Evolutionary conservation across 2,113 vertebrate species (phyloP), one percentile per base, ranked within the genome.

Genomic region (Salvelinus sp.): DNA sequence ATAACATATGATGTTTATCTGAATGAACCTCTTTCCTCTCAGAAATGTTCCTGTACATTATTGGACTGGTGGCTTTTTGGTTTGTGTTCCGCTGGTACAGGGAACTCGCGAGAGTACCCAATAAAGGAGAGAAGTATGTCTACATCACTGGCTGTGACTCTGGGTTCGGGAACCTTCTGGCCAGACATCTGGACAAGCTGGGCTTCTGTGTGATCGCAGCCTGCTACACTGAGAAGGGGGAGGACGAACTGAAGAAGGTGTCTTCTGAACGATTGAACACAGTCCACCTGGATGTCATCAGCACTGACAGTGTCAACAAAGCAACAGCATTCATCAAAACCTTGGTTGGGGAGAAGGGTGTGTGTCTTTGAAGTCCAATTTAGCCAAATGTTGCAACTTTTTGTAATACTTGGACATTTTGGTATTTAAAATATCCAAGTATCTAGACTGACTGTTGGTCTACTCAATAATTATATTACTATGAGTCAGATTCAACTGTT

Each of bases 301-400:
- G 93, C 73, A 85, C 90, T 0, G 85, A 91, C 25, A 96, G 89
- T 70, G 86, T 98, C 65, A 67, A 65, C 12, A 86, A 89, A 0
- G 91, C 86, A 1, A 72, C 93, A 4, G 90, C 89, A 64, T 88
- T 89, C 85, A 92, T 96, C 60, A 90, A 90, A 65, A 74, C 79
- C 66, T 60, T 85, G 18, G 95, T 96, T 70, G 95, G 94, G 0
- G 75, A 93, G 28, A 90, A 76, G 82, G 96, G 97, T 96, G 66
- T 76, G 81, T 57, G 57, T 28, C n/a, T 75, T 70, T n/a, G 23
- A 25, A 60, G 16, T 3, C n/a, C n/a, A 7, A 9, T 60, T 70
- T 44, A 23, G 47, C 25, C 0, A 33, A 62, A 23, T 62, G 58
- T 62, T 18, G 16, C 50, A 54, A 9, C 30, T 7, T 63, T 63